Evolutionary conservation across 2,888 invertebrate species (phyloP).

Genomic region (Conchocele bisecta): DNA sequence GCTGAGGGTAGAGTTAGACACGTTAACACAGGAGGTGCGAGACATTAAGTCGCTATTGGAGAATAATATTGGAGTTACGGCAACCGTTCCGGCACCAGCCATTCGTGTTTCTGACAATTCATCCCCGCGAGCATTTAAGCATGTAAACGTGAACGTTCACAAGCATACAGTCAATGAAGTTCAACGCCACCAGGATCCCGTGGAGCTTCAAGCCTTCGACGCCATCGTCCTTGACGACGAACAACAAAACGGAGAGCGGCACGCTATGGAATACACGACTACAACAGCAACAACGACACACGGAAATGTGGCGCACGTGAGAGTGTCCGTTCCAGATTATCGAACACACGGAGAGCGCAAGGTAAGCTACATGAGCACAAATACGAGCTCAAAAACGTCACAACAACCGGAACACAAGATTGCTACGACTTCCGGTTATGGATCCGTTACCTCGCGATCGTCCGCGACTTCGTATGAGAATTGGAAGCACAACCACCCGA

Average conservation of each 20-base stretch:
- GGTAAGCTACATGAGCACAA: neutral
- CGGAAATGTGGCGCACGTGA: slow-evolving; percentile 18
- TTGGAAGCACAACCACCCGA: slow-evolving; percentile 45
- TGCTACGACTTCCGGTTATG: slow-evolving; percentile 15
- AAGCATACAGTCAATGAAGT: neutral
- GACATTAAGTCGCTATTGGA: slow-evolving; percentile 71
- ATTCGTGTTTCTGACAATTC: slow-evolving; percentile 11
- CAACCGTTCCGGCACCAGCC: slow-evolving; percentile 20
- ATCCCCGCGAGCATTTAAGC: slow-evolving; percentile 32
- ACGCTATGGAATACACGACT: slow-evolving; percentile 10
- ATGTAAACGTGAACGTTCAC: slow-evolving; percentile 36
- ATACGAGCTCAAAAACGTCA: neutral
- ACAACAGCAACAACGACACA: slow-evolving; percentile 6
- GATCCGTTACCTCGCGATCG: slow-evolving; percentile 5
- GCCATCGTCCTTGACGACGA: slow-evolving; percentile 38
- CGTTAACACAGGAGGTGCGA: slow-evolving; percentile 66
- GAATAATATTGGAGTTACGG: slow-evolving; percentile 63
- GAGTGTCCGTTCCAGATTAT: slow-evolving; percentile 54
- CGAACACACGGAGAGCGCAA: slow-evolving; percentile 27
- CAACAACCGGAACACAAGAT: neutral
- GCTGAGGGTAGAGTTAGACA: slow-evolving; percentile 62
- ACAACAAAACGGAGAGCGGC: slow-evolving; percentile 11
- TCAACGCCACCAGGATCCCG: neutral
- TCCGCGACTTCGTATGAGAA: slow-evolving; percentile 47
- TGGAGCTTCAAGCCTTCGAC: slow-evolving; percentile 17